Base-by-base conservation (phyloP, 92 coral and sea anemone species). In the Paramuricea clavata region DNA sequence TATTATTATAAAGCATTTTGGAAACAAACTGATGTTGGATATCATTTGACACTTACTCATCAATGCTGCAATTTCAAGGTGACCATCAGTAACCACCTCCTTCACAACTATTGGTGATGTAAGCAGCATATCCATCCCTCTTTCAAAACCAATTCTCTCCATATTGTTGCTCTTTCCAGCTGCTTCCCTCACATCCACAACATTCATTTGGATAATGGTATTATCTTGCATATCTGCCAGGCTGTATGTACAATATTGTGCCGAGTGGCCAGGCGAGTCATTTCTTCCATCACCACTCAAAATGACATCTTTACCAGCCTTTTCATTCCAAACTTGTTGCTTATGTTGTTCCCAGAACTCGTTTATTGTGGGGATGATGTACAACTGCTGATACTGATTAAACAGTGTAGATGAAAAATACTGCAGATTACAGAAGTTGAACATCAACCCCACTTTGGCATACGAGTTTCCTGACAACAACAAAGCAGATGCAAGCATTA, bases 231-330 rank as follows among this genome's bases (percentile, higher is more conserved):
- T 62, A 33, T 86, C 85, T 76, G 78, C 84, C 16, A 86, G 52
- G 28, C 43, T 57, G 31, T 86, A 86, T 23, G 76, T 65, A 25
- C 89, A 86, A 23, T 86, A 77, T 34, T 86, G 89, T 33, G 85
- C 85, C 52, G 54, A 76, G 41, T 76, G 78, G 4, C 89, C 89
- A 15, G 89, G 89, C 11, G 89, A 86, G 41, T 86, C 89, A 49
- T 86, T 76, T 33, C 89, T 50, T n/a, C 76, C 89, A 77, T 86
- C 89, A 36, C 89, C 89, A 76, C 84, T 76, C 59, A 86, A 49
- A 21, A 86, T 39, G 5, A 65, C 74, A 15, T 76, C 78, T 41
- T 77, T 86, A 1, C 78, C 89, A 25, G 69, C 78, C 17, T 22
- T 71, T 2, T 71, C 77, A 3, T 36, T 17, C 77, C 77, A 71